A percentile compares a stretch with the other conserved stretches of the same genome.
These are phyloP conservation scores for Tetragonula clypearis DNA, from an alignment of 1,140 invertebrate species.

Conservation along the genomic window DNA sequence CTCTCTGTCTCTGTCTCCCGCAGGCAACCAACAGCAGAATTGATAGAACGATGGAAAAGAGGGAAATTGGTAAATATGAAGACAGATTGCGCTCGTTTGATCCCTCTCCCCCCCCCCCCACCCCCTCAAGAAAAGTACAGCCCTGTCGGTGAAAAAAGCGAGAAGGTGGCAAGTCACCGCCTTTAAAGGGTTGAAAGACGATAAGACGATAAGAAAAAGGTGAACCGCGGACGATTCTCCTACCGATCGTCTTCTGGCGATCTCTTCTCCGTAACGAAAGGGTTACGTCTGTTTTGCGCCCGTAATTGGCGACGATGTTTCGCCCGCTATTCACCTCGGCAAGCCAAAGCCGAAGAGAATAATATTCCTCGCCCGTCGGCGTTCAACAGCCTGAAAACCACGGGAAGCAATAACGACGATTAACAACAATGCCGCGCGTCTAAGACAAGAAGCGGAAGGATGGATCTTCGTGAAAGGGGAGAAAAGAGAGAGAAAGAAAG, in stretches of 20 bases:
- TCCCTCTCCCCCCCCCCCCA: too few species aligned
- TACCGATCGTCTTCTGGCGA: background rate
- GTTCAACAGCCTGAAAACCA: background rate
- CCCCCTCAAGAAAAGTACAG: background rate
- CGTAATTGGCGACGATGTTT: slow-evolving; percentile 20
- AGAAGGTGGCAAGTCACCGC: slow-evolving; percentile 38
- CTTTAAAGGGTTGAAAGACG: slow-evolving; percentile 38
- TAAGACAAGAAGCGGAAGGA: background rate
- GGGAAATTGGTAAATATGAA: slow-evolving; percentile 30
- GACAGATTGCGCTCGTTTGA: slow-evolving; percentile 17
- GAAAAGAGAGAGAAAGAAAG: background rate
- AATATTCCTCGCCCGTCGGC: background rate
- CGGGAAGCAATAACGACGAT: background rate
- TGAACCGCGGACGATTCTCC: background rate
- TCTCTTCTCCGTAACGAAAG: background rate
- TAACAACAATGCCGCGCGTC: background rate
- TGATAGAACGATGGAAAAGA: background rate
- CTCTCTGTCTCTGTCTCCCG: background rate
- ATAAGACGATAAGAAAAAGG: slow-evolving; percentile 13
- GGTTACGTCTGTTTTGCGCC: background rate
- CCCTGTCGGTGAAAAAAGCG: background rate
- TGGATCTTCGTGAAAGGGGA: background rate
- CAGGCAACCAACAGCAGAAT: too few species aligned
- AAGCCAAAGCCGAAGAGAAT: too few species aligned
- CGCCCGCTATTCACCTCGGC: background rate